Percentiles rank a stretch among this genome's conserved stretches.
Conservation (phyloP, 2,113 vertebrate species). For the Ictalurus punctatus region DNA sequence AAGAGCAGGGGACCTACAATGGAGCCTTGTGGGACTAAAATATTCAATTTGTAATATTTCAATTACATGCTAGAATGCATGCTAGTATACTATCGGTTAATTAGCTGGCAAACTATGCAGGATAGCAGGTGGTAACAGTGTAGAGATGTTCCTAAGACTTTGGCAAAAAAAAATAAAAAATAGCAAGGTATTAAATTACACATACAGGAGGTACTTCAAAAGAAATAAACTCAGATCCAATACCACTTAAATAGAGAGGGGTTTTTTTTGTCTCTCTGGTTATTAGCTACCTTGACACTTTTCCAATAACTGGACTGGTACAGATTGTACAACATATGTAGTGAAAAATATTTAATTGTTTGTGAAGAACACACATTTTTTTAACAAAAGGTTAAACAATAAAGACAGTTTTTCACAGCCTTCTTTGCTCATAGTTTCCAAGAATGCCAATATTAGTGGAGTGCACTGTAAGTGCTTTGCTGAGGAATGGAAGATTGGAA, state of each 20-base stretch:
- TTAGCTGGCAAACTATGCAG: not conserved
- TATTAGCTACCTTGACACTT: not conserved
- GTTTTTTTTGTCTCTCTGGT: not conserved
- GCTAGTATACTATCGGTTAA: not conserved
- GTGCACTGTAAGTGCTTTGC: not conserved
- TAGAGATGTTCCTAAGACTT: not conserved
- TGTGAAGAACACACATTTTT: not conserved
- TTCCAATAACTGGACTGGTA: not conserved
- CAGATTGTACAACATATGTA: not conserved
- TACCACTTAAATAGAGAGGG: not conserved
- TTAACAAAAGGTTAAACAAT: too few relatives aligned
- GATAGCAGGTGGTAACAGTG: not conserved
- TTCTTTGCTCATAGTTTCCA: too few relatives aligned
- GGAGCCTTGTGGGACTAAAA: not conserved
- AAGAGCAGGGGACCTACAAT: not conserved
- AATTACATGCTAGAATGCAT: not conserved
- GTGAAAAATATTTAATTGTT: not conserved
- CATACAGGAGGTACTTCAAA: not conserved
- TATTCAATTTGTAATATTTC: not conserved
- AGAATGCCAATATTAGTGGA: too few relatives aligned
- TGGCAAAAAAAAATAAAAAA: too few relatives aligned
- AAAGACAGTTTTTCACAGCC: too few relatives aligned
- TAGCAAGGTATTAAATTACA: not conserved
- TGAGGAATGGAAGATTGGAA: not conserved
- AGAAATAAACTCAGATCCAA: not conserved